Evolutionary conservation across 92 coral and sea anemone genomes (phyloP).

Genomic region (Zoanthus sansibaricus): DNA sequence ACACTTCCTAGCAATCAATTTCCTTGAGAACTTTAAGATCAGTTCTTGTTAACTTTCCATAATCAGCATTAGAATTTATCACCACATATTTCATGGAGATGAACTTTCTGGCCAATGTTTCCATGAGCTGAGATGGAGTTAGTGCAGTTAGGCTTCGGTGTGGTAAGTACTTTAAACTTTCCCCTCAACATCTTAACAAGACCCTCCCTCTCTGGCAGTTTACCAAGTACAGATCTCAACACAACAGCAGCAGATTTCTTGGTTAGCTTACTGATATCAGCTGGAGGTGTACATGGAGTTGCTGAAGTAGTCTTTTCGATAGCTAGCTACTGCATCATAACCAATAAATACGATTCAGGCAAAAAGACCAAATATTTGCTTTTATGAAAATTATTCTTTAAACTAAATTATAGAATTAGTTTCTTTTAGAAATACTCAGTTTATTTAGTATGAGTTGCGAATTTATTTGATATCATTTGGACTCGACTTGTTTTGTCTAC

Average conservation of each 20-base stretch:
- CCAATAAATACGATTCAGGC: too few species aligned
- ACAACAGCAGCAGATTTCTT: slow-evolving; percentile 35
- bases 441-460: too few species aligned
- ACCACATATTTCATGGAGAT: slow-evolving; percentile 22
- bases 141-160: slow-evolving; percentile 16
- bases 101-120: slow-evolving; percentile 37
- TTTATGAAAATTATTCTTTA: too few species aligned
- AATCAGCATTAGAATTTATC: slow-evolving; percentile 7
- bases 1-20: slow-evolving; percentile 7
- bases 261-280: slow-evolving; percentile 10
- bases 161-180: slow-evolving; percentile 31
- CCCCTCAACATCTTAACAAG: slow-evolving; percentile 32
- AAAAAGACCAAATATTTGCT: too few species aligned
- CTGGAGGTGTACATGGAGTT: slow-evolving; percentile 15
- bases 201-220: slow-evolving; percentile 27
- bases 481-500: too few species aligned
- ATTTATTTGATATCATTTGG: too few species aligned
- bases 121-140: slow-evolving; percentile 27
- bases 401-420: too few species aligned
- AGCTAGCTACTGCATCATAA: too few species aligned
- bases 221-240: slow-evolving; percentile 18
- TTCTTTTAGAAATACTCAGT: too few species aligned
- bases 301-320: slow-evolving; percentile 11
- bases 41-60: slow-evolving; percentile 19
- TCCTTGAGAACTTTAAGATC: slow-evolving; percentile 28